Percentiles rank a stretch among this genome's conserved stretches.
These are phyloP conservation scores for Chloroclystis v-ata DNA, from an alignment of 2,888 invertebrate species.

Conservation along the genomic window DNA sequence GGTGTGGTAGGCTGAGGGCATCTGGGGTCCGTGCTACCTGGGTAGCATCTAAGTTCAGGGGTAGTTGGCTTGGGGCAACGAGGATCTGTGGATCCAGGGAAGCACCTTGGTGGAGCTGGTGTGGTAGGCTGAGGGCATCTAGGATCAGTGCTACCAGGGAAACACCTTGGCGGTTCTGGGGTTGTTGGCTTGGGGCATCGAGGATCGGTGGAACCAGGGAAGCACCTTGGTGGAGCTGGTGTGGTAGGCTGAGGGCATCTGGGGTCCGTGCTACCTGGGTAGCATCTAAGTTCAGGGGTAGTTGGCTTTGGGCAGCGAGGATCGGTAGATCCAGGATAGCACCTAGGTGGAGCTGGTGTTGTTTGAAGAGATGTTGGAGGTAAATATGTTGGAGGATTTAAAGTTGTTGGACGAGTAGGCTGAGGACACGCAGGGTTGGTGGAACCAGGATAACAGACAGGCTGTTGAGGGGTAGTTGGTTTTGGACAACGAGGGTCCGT, in stretches of 20 bases:
- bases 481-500: constrained; percentile 33
- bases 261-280: constrained; percentile 28
- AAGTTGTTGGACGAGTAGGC: constrained; percentile 31
- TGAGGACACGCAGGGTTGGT: constrained; percentile 29
- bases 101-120: constrained; percentile 26
- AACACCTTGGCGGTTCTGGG: constrained; percentile 28
- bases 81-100: constrained; percentile 18
- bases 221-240: constrained; percentile 26
- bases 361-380: constrained; percentile 35
- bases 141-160: constrained; percentile 27
- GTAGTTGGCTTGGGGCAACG: constrained; percentile 15
- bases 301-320: constrained; percentile 39
- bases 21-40: constrained; percentile 38
- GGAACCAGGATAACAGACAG: constrained; percentile 31
- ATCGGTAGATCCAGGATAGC: constrained; percentile 42
- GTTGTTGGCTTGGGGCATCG: constrained; percentile 20
- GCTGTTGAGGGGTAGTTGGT: constrained; percentile 33
- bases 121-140: constrained; percentile 37
- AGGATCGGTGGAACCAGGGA: constrained; percentile 18
- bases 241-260: constrained; percentile 37
- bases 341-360: constrained; percentile 17
- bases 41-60: constrained; percentile 33
- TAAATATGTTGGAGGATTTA: constrained; percentile 19
- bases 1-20: constrained; percentile 36
- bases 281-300: constrained; percentile 20